Evolutionary conservation across 2,113 vertebrate species (phyloP), one percentile per base, ranked within the genome.

Genomic region (Lota lota): DNA sequence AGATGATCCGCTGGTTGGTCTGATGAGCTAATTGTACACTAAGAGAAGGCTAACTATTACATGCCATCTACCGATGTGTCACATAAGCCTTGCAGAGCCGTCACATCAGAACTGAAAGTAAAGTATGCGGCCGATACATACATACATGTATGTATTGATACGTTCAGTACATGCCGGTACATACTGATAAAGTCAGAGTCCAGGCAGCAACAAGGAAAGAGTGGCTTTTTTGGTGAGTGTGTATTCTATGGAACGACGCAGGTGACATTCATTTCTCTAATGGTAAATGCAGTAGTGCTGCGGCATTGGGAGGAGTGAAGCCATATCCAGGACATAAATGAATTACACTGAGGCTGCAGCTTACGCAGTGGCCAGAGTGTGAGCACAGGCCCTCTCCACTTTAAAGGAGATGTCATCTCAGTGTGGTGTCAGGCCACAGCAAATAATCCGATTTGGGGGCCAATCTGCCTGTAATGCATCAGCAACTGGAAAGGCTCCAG

Each of bases 381-480:
- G 83, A 89, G 89, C 79, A 81, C 79, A 88, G 79, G 80, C 79
- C 83, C 82, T 81, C 85, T 88, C 77, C 86, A 85, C 85, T 90
- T 83, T 87, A 88, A 87, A 88, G 87, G 84, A 89, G 89, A 89
- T 90, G 88, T 90, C 89, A 91, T 90, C 86, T 85, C 81, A 73
- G 83, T 88, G 85, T 86, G 84, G 86, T 91, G 89, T 91, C 89
- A 90, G 85, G 85, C 87, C 81, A 76, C 82, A 84, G 84, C 87
- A 87, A 86, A 87, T 89, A 90, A 90, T 91, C 86, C 85, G 83
- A 91, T 91, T 91, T 91, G 84, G 85, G 82, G 86, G 75, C 75
- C 86, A 86, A 88, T 87, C 89, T 88, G 85, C 83, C 87, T 88
- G 88, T 89, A 89, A 89, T 88, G 88, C 87, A 88, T 90, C 87